Conservation (phyloP, 2,888 invertebrate genomes). For the Pterobdella sp. region DNA sequence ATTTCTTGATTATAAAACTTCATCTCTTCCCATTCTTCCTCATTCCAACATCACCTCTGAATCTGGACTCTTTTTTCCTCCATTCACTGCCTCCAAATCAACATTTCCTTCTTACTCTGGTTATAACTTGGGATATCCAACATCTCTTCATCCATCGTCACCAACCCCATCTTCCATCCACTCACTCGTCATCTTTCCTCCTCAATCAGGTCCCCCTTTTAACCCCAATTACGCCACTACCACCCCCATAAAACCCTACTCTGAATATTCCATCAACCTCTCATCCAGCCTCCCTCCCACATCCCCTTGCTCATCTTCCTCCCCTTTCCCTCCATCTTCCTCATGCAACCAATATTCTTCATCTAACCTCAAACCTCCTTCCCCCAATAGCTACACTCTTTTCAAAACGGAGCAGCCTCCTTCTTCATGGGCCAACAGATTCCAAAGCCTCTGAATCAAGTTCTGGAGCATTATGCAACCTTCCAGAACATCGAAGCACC, state of each 20-base stretch:
- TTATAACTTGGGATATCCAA: conserved; percentile 11
- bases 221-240: neutral
- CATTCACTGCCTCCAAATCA: neutral
- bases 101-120: neutral
- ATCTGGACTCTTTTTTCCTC: neutral
- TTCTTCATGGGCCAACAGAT: neutral
- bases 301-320: neutral
- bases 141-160: conserved; percentile 1
- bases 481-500: no score
- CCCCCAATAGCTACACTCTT: neutral
- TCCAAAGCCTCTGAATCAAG: conserved; percentile 8
- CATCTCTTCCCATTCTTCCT: neutral
- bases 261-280: conserved; percentile 1
- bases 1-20: conserved; percentile 1
- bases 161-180: neutral
- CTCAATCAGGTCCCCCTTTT: neutral
- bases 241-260: neutral
- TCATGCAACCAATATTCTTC: neutral
- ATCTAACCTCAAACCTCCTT: neutral
- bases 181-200: neutral
- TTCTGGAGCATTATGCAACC: no score
- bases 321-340: neutral
- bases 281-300: neutral
- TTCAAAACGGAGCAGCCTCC: neutral
- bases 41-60: neutral